Evolutionary conservation across 2,797 vertebrate genomes (phyloP), one percentile per base, ranked within the genome.

Genomic region (Gouania willdenowi): DNA sequence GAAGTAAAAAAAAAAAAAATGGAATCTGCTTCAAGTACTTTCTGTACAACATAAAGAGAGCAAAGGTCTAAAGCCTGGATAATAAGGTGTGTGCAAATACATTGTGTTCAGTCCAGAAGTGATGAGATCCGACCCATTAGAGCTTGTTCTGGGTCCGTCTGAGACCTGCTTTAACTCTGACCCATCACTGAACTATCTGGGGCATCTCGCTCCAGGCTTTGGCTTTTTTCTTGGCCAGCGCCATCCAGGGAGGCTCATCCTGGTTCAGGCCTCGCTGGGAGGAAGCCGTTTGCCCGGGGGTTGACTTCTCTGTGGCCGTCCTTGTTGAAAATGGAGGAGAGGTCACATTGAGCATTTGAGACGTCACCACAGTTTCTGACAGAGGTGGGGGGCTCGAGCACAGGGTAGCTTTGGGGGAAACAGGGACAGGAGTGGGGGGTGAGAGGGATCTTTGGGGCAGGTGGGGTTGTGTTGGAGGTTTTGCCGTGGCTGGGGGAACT

Each of bases 181-280:
- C 2, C 5, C 0, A 5, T 85, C 90, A 92, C 71, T 95, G 88
- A 21, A 93, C 91, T 1, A 85, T 90, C 67, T 94, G 91, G 6
- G 90, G 86, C 87, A 93, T 93, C 55, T 93, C 90, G 16, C 92
- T 97, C 93, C 95, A 96, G 3, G 93, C 94, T 79, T 97, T 91
- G 66, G 93, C 89, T 76, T 97, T 98, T 77, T 97, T 93, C 87
- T 95, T 95, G 68, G 95, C 93, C 63, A 98, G 49, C 1, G 91
- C 94, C 58, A 98, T 87, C 94, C 93, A 98, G 1, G 91, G 88
- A 0, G 93, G 93, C 66, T 94, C 91, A 1, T 85, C 85, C 43
- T 91, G 77, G 38, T 81, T 61, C 17, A 35, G 41, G 10, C 50
- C 42, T n/a, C 59, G 30, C 36, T 45, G 62, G 7, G 66, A 14